These are phyloP conservation scores for Julus scandinavius DNA, from an alignment of 2,888 invertebrate genomes.

Conservation along the genomic window DNA sequence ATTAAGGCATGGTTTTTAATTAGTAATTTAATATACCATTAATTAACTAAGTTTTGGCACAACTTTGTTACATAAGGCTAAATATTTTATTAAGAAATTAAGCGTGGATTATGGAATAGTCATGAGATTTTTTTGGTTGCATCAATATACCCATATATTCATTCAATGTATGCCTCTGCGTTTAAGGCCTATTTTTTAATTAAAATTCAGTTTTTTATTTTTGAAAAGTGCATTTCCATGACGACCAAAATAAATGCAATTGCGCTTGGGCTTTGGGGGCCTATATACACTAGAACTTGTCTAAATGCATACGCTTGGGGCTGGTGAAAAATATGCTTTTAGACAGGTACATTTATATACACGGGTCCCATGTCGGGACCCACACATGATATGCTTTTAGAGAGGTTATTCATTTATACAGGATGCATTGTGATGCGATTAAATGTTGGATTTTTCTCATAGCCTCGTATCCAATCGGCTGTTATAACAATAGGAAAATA, in stretches of 20 bases:
- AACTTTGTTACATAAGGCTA: not conserved
- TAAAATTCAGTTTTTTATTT: not conserved
- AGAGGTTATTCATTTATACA: too few species aligned
- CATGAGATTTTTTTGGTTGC: not conserved
- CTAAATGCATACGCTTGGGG: too few species aligned
- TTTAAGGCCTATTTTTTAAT: slow-evolving; percentile 11
- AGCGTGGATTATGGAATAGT: not conserved
- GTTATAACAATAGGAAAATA: not conserved
- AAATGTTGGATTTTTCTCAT: not conserved
- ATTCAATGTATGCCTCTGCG: not conserved
- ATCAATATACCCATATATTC: too few species aligned
- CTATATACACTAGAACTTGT: not conserved
- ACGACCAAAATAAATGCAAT: not conserved
- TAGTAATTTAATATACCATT: not conserved
- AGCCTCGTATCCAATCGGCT: not conserved
- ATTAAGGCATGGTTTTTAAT: not conserved
- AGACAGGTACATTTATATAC: too few species aligned
- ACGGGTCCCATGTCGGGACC: too few species aligned
- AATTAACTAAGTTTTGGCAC: not conserved
- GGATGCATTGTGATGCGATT: not conserved
- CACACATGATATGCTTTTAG: too few species aligned
- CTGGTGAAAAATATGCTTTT: too few species aligned
- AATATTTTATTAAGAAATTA: not conserved
- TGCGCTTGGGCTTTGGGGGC: not conserved
- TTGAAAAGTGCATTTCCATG: not conserved